Percentiles rank a stretch among this genome's conserved stretches.
These are phyloP conservation scores for Mesaphorura yosii DNA, from an alignment of 1,140 invertebrate genomes.

Conservation along the genomic window DNA sequence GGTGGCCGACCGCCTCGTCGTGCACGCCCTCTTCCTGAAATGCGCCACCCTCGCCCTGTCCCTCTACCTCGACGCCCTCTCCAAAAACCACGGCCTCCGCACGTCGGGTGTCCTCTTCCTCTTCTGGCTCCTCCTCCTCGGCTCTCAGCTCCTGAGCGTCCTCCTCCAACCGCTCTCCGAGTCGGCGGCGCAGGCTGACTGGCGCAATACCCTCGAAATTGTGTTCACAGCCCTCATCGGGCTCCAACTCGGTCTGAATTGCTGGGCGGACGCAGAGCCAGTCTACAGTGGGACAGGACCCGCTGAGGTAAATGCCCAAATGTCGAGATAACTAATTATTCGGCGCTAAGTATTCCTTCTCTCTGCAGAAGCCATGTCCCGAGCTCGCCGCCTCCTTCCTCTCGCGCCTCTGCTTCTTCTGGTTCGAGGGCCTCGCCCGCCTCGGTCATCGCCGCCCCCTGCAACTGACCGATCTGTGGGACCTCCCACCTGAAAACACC, in stretches of 20 bases:
- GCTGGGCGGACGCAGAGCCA: conserved; percentile 44
- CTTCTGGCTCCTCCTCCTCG: conserved; percentile 68
- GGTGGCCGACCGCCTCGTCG: neutral
- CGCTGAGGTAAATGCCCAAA: neutral
- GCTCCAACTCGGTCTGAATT: conserved; percentile 64
- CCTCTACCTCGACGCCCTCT: neutral
- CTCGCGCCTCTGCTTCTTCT: conserved; percentile 16
- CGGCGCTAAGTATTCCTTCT: neutral
- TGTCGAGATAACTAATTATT: neutral
- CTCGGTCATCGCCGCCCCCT: conserved; percentile 13
- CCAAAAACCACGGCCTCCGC: conserved; percentile 53
- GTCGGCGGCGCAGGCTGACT: conserved; percentile 39
- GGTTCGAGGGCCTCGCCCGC: conserved; percentile 13
- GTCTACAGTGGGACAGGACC: neutral
- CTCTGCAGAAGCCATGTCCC: conserved; percentile 12
- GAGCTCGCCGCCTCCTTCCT: conserved; percentile 4
- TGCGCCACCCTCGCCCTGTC: neutral
- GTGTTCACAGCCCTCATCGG: conserved; percentile 63
- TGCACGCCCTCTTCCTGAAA: neutral
- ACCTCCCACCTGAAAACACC: conserved; percentile 11
- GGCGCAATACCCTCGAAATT: conserved; percentile 50
- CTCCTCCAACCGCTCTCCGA: no score
- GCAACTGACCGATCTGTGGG: conserved; percentile 14
- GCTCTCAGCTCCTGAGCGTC: no score
- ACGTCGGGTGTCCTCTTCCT: conserved; percentile 79